A percentile compares a stretch with the other conserved stretches of the same genome.
These are phyloP conservation scores for Neopelma chrysocephalum DNA, from an alignment of 2,797 vertebrate genomes.

Conservation along the genomic window DNA sequence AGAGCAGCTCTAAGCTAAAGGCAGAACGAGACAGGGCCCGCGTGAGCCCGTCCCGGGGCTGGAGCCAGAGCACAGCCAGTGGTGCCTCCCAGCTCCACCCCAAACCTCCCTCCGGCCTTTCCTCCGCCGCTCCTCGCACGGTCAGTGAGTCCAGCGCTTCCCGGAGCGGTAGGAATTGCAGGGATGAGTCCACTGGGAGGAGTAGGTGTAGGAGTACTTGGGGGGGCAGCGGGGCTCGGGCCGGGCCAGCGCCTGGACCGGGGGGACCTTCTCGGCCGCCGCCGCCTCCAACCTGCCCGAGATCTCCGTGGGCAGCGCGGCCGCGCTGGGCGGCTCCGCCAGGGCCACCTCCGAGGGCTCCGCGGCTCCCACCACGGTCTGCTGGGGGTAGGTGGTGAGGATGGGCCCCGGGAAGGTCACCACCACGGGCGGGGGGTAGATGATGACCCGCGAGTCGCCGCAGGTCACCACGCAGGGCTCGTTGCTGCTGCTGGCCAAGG, in stretches of 20 bases:
- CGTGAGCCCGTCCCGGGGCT: neutral
- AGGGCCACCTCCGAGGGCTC: neutral
- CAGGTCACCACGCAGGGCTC: constrained; percentile 49
- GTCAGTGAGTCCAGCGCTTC: constrained; percentile 19
- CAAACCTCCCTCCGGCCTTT: neutral
- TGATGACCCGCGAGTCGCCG: constrained; percentile 38
- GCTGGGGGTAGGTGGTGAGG: constrained; percentile 49
- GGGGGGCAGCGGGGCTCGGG: neutral
- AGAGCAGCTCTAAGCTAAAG: neutral
- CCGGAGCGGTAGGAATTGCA: constrained; percentile 16
- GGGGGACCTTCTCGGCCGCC: neutral
- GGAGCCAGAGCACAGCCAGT: neutral
- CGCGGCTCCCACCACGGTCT: constrained; percentile 25
- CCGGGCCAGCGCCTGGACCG: neutral
- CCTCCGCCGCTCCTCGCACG: neutral
- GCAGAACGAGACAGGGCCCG: neutral
- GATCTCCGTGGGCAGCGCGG: neutral
- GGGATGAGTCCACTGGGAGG: constrained; percentile 60
- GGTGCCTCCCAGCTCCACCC: neutral
- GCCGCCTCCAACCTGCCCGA: neutral
- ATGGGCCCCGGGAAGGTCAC: constrained; percentile 64
- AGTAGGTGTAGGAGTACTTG: constrained; percentile 54
- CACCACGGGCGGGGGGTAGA: neutral
- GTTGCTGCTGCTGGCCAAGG: constrained; percentile 38
- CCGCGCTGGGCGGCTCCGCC: rapidly evolving